These are phyloP conservation scores for Stenopsyche tienmushanensis DNA, from an alignment of 1,140 invertebrate genomes.

Conservation along the genomic window DNA sequence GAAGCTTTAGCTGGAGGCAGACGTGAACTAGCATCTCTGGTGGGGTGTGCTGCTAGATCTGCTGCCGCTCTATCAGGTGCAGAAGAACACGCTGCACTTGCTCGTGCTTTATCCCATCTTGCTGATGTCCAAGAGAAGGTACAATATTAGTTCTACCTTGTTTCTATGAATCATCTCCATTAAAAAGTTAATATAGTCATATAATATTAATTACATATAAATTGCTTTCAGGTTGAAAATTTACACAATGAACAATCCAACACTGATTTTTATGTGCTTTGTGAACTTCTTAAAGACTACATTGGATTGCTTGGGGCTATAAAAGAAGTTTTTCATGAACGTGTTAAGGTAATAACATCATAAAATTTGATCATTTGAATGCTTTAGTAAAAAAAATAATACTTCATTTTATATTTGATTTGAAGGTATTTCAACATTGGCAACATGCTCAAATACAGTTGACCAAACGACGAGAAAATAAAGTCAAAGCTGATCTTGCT, in stretches of 20 bases:
- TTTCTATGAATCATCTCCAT: conserved; percentile 21
- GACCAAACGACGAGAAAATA: conserved; percentile 91
- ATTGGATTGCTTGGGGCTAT: conserved; percentile 89
- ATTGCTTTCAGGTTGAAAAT: conserved; percentile 73
- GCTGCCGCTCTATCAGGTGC: conserved; percentile 90
- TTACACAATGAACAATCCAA: conserved; percentile 91
- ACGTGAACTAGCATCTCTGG: conserved; percentile 79
- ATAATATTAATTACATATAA: conserved; percentile 28
- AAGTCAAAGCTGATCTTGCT: conserved; percentile 87
- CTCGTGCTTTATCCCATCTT: conserved; percentile 87
- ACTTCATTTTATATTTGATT: conserved; percentile 3
- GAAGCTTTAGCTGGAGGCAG: conserved; percentile 86
- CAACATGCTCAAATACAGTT: conserved; percentile 94
- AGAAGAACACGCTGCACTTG: conserved; percentile 93
- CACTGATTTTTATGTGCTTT: conserved; percentile 90
- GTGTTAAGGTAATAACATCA: conserved; percentile 73
- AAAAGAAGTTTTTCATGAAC: conserved; percentile 96
- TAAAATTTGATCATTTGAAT: background rate
- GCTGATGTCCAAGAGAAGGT: conserved; percentile 89
- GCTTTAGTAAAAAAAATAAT: background rate
- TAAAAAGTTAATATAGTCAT: conserved; percentile 7
- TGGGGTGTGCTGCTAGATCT: conserved; percentile 75
- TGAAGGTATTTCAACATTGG: conserved; percentile 90
- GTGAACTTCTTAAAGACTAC: conserved; percentile 95
- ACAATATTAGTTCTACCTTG: no score